Evolutionary conservation across 1,140 invertebrate genomes (phyloP).

Genomic region (Megalonaias nervosa): DNA sequence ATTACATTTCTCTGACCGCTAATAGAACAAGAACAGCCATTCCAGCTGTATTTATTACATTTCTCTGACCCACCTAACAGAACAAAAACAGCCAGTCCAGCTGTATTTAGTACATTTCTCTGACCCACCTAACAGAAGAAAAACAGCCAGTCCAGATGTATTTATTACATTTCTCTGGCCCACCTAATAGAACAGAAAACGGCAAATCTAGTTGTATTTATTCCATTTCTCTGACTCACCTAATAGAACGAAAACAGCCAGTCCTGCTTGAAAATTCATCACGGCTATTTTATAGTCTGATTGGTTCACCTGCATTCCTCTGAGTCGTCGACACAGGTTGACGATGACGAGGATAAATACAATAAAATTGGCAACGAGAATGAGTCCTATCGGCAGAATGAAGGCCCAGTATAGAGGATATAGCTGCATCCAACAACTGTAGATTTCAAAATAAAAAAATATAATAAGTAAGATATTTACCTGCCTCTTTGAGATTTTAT

Average conservation of each 20-base stretch:
- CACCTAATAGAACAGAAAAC: no score
- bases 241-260: constrained; percentile 68
- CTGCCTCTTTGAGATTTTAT: no score
- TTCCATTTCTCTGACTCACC: constrained; percentile 45
- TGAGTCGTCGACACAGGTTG: constrained; percentile 54
- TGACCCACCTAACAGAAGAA: no score
- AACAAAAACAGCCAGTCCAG: no score
- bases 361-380: constrained; percentile 67
- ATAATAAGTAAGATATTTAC: no score
- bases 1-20: constrained; percentile 37
- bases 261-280: constrained; percentile 66
- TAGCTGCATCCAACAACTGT: constrained; percentile 69
- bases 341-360: constrained; percentile 68
- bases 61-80: no score
- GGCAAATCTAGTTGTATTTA: no score
- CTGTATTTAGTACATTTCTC: no score
- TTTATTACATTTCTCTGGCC: no score
- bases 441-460: neutral
- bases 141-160: no score
- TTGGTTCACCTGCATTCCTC: constrained; percentile 61
- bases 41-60: constrained; percentile 44
- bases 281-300: constrained; percentile 53
- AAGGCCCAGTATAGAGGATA: constrained; percentile 69
- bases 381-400: constrained; percentile 62
- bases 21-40: constrained; percentile 68